Evolutionary conservation across 2,888 invertebrate species (phyloP), one percentile per base, ranked within the genome.

Genomic region (Xanthorhoe designata): DNA sequence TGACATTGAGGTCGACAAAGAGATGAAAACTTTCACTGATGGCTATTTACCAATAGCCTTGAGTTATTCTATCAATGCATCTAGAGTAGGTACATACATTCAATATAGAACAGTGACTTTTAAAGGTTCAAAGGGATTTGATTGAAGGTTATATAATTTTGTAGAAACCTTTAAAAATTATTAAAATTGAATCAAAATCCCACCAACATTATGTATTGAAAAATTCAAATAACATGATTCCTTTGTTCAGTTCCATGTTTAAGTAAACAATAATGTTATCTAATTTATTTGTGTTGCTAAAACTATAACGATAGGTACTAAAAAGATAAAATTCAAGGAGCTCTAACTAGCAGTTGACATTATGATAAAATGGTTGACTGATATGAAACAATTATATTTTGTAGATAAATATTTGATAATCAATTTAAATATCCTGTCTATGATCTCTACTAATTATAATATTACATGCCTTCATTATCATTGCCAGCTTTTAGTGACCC

Each of bases 271-370:
- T 55, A 3, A 24, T 62, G 56, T 38, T 62, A 62, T 42, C 18
- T 13, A 62, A 29, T 42, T 56, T 62, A 49, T 62, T 62, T 55
- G 17, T 10, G 17, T 62, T 56, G 29, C 24, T 62, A 29, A 50
- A 62, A 62, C 49, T 38, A 38, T 29, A 35, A n/a, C n/a, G n/a
- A n/a, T n/a, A n/a, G n/a, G n/a, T 47, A 35, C 1, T 24, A 24
- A 3, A 24, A 4, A 59, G 49, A 55, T 50, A 55, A 49, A 45
- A 18, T 15, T 38, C 17, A 38, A 9, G 2, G 32, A 18, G 13
- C 10, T 53, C 32, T 42, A 51, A 19, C n/a, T 42, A 38, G 9
- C 45, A n/a, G 18, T 53, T 35, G 17, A 17, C 24, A 29, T 47
- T 56, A 47, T 50, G 18, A 50, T 50, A 18, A 42, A 42, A 9